Evolutionary conservation across 2,797 vertebrate species (phyloP).

Genomic region (Naso thynnoides): DNA sequence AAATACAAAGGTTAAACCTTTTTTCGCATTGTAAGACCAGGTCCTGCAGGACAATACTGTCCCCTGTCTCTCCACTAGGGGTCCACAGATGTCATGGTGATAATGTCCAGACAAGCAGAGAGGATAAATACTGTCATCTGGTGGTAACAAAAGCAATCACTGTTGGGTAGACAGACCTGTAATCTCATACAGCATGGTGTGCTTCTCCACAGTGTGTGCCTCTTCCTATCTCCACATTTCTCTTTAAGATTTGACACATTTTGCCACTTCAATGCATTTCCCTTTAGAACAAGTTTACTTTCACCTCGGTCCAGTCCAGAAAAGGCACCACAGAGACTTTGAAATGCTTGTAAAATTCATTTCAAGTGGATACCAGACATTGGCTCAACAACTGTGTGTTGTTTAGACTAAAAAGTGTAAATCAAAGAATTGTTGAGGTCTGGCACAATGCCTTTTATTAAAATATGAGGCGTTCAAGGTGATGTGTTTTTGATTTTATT

Average conservation of each 20-base stretch:
- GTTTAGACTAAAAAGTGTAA: not conserved
- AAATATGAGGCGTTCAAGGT: not conserved
- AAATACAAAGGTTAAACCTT: constrained; percentile 7
- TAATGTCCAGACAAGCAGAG: constrained; percentile 63
- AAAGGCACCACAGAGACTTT: constrained; percentile 19
- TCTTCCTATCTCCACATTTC: not conserved
- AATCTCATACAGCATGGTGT: constrained; percentile 7
- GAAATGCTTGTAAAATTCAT: not conserved
- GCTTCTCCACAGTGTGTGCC: not conserved
- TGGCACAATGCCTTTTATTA: not conserved
- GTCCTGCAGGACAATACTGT: constrained; percentile 23
- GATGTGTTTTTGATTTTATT: not conserved
- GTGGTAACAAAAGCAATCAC: constrained; percentile 78
- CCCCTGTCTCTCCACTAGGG: constrained; percentile 67
- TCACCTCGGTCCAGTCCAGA: constrained; percentile 10
- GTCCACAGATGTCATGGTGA: constrained; percentile 62
- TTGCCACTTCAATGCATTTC: constrained; percentile 17
- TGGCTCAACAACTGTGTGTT: not conserved
- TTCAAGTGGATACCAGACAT: not conserved
- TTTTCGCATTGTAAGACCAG: constrained; percentile 19
- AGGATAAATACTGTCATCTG: constrained; percentile 83
- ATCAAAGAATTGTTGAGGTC: not conserved
- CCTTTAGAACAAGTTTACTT: constrained; percentile 17
- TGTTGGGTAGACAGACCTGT: constrained; percentile 26
- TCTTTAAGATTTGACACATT: not conserved